Base-by-base conservation (phyloP, 2,797 vertebrate species). In the Pangasius larnaudii region DNA sequence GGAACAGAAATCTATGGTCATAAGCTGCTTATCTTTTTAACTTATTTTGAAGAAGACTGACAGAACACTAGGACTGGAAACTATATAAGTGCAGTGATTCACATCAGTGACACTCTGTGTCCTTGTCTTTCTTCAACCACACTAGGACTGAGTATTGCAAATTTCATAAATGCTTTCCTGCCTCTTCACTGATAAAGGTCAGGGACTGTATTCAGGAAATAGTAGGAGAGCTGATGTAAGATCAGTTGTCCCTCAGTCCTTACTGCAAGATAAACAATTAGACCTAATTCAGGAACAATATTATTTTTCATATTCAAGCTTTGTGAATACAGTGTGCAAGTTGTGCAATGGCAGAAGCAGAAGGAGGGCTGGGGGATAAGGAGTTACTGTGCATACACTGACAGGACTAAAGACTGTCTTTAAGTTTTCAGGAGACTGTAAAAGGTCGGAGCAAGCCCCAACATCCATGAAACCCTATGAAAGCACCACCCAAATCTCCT, bases 391-490 rank as follows among this genome's bases (percentile, higher is more conserved):
- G 22, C 27, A n/a, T 30, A 42, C 42, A 51, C 24, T 69, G 27
- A 86, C 46, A 75, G 36, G 18, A 91, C 74, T 6, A 90, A 92
- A 51, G 91, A 87, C 90, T 92, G 91, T 89, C 92, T 93, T 95
- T 95, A 94, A 94, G 92, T 94, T 95, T 95, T 96, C 93, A 93
- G 93, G 92, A 95, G 92, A 92, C 91, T 94, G 92, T 95, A 94
- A 94, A 95, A 96, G 95, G 95, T 95, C 93, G 93, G 84, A 91
- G 91, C 94, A 93, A 90, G 91, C 89, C 80, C 83, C 71, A 88
- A 86, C 93, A 91, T 89, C 86, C 88, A 90, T 86, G n/a, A n/a
- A n/a, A 13, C 75, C 88, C 56, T 78, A 91, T 56, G 89, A 90
- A 75, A 30, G 51, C 87, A 86, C 86, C 61, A 67, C 90, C 87